Conservation (phyloP, 2,888 invertebrate species). For the Drosophila rubida region DNA sequence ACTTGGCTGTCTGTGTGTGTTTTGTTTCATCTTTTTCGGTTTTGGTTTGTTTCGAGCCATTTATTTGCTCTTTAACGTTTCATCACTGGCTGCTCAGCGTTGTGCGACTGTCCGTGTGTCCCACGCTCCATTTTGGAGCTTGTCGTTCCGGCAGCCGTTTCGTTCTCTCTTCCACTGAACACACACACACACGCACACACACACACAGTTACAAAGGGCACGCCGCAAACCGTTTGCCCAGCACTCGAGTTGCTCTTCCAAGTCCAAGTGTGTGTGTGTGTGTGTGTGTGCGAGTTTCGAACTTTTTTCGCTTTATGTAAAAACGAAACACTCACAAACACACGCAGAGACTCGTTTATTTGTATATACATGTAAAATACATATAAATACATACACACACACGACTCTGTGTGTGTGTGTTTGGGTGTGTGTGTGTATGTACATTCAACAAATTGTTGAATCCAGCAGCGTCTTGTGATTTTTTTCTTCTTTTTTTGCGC, state of each 20-base stretch:
- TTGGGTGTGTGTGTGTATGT: slow-evolving; percentile 35
- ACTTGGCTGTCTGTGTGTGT: slow-evolving; percentile 36
- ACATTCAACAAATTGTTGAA: slow-evolving; percentile 82
- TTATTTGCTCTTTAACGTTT: slow-evolving; percentile 76
- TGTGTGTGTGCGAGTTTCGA: slow-evolving; percentile 33
- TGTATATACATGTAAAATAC: slow-evolving; percentile 38
- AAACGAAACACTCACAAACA: slow-evolving; percentile 56
- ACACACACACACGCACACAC: slow-evolving; percentile 18
- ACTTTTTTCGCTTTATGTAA: slow-evolving; percentile 52
- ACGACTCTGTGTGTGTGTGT: slow-evolving; percentile 1
- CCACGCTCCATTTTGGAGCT: slow-evolving; percentile 46
- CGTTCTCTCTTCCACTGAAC: slow-evolving; percentile 38
- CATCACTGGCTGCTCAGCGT: slow-evolving; percentile 36
- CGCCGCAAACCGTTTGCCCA: slow-evolving; percentile 74
- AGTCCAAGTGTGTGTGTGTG: slow-evolving; percentile 23
- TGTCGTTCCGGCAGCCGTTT: slow-evolving; percentile 66
- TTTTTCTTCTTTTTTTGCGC: slow-evolving; percentile 30
- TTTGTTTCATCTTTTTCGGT: slow-evolving; percentile 56
- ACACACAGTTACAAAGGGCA: slow-evolving; percentile 30
- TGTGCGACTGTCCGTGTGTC: slow-evolving; percentile 1
- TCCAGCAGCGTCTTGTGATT: slow-evolving; percentile 69
- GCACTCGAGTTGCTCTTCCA: slow-evolving; percentile 50
- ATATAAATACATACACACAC: neutral
- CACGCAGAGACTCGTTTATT: slow-evolving; percentile 31
- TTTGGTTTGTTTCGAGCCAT: slow-evolving; percentile 70